Evolutionary conservation across 2,113 vertebrate genomes (phyloP), one percentile per base, ranked within the genome.

Genomic region (Machaerirhynchus nigripectus): DNA sequence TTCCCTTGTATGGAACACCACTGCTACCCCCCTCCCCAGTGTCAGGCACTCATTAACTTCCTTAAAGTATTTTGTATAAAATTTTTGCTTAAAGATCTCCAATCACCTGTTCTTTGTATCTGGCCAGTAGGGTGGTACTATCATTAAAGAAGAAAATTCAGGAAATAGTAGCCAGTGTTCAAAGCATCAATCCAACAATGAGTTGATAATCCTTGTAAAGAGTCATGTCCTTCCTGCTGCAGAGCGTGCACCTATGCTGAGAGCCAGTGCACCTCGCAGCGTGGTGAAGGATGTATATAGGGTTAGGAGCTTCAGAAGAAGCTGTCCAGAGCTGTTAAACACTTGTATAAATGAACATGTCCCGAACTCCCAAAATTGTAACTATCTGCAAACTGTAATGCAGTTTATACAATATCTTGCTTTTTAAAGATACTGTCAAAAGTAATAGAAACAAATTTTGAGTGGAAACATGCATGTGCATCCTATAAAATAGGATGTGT

Each of bases 251-350:
- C 15, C 47, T 40, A 0, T 28, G 27, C 18, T 59, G 42, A 56
- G 37, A 53, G 39, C 22, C 44, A 21, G n/a, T 7, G 49, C 24
- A 33, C 60, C 40, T 42, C 0, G 0, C 26, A 18, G 39, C 0
- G 1, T 33, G 46, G 23, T 8, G 33, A 33, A 22, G 5, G 13
- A 7, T 50, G 5, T 14, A 0, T 7, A 3, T 24, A 7, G 55
- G 77, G 39, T 63, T 18, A 65, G n/a, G 28, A 64, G 26, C 46
- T 90, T 46, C 50, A 56, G 90, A 40, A 69, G 1, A 3, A 70
- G 55, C 35, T 57, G 23, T 21, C 18, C 21, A 31, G 55, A 61
- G 24, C 28, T 67, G 56, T 40, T 28, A 35, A 70, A 46, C 18
- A 9, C 6, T 78, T 56, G 11, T 12, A 8, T 27, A 53, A 53